Evolutionary conservation across 2,888 invertebrate species (phyloP), one percentile per base, ranked within the genome.

Genomic region (Acanthosepion lycidas): DNA sequence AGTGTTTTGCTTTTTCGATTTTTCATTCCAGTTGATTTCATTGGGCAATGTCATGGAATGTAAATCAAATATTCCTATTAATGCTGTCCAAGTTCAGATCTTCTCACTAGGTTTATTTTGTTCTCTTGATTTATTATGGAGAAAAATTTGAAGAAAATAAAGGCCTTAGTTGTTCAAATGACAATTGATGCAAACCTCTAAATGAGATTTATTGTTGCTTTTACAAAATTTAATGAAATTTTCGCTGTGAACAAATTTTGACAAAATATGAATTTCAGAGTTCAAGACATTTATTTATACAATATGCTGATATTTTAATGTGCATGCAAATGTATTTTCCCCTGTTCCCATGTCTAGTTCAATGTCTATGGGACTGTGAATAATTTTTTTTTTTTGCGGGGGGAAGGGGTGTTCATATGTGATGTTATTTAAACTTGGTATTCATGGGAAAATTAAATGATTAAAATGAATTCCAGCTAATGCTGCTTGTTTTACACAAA

Each of bases 171-270:
- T 78, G 78, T 78, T 78, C n/a, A 12, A 33, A 78, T 15, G 78
- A 33, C n/a, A 33, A 78, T 78, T 18, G 78, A 33, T n/a, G 78
- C 5, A 59, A 59, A 6, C 59, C 20, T 23, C 59, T 12, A 33
- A n/a, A 78, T 0, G n/a, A 78, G 78, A 78, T 78, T 78, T 78
- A 78, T 78, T 78, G 78, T 78, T n/a, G n/a, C n/a, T 78, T 78
- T 78, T n/a, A 78, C n/a, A 78, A n/a, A 78, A 78, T 78, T 78
- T 78, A 78, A 78, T 78, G 78, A 78, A 78, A 78, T 78, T 78
- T 78, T 78, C 15, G n/a, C 78, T 18, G 33, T 33, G n/a, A n/a
- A 78, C 78, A 78, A n/a, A 78, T 78, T 78, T 78, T 78, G 78
- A 78, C 78, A 33, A 78, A 78, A 78, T 78, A 78, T 78, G 78